Evolutionary conservation across 2,113 vertebrate genomes (phyloP).

Genomic region (Rhynchopsitta pachyrhyncha): DNA sequence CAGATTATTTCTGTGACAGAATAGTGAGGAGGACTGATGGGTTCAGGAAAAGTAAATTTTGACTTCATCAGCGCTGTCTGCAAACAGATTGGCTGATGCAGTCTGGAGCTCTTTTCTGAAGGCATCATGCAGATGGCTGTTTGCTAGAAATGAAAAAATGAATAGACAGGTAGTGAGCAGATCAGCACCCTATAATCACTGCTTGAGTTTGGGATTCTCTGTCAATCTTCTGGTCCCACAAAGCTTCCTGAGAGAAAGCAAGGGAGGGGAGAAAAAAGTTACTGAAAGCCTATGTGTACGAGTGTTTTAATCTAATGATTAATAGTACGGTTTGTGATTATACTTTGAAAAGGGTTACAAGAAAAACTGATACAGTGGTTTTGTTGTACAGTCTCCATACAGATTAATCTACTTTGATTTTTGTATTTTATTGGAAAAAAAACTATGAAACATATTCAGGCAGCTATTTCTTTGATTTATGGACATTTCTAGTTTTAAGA

Average conservation of each 20-base stretch:
- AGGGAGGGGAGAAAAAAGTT: neutral
- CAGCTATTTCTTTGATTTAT: neutral
- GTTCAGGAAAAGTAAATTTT: neutral
- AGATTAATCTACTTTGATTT: neutral
- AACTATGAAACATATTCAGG: neutral
- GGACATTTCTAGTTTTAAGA: neutral
- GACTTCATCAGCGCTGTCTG: neutral
- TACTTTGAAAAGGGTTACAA: neutral
- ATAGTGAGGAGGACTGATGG: neutral
- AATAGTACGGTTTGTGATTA: neutral
- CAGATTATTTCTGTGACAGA: neutral
- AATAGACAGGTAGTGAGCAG: neutral
- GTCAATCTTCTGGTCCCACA: neutral
- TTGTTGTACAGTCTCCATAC: neutral
- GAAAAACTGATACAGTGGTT: neutral
- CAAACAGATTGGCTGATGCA: neutral
- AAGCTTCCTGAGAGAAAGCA: neutral
- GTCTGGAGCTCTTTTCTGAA: neutral
- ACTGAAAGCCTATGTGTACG: neutral
- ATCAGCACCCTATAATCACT: neutral
- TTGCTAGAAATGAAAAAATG: neutral
- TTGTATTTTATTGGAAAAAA: neutral
- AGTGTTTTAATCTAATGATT: neutral
- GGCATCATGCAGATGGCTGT: neutral
- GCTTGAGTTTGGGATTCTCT: neutral